Evolutionary conservation across 2,797 vertebrate species (phyloP).

Genomic region (Micromesistius poutassou): DNA sequence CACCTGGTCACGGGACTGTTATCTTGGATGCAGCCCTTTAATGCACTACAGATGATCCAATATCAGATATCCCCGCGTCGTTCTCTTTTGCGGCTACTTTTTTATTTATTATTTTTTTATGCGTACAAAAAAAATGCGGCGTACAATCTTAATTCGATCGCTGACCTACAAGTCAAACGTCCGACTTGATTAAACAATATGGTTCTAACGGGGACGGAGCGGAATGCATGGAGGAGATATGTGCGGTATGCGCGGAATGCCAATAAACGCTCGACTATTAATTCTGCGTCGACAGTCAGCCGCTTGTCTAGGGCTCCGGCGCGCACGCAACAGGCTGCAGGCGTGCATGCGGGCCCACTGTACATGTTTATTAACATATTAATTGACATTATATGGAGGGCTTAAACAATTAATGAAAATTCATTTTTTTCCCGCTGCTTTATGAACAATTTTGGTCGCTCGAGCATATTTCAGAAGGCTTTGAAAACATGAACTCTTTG

Average conservation of each 20-base stretch:
- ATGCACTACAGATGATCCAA: not conserved
- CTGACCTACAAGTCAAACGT: conserved; percentile 6
- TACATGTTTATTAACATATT: not conserved
- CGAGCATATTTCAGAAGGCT: not conserved
- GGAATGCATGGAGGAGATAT: conserved; percentile 19
- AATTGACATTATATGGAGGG: not conserved
- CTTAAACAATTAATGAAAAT: not conserved
- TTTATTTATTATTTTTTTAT: not conserved
- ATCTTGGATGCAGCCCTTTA: not conserved
- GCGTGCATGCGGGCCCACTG: not conserved
- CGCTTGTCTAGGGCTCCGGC: not conserved
- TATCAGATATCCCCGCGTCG: not conserved
- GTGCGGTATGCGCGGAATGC: conserved; percentile 35
- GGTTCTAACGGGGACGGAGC: not conserved
- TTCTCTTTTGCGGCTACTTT: not conserved
- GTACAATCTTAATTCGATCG: not conserved
- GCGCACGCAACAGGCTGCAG: not conserved
- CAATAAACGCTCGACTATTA: conserved; percentile 20
- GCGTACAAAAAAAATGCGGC: not conserved
- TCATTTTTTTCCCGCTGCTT: too few relatives aligned
- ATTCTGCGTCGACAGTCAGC: not conserved
- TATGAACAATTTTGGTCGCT: not conserved
- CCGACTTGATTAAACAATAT: conserved; percentile 19
- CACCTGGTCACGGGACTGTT: not conserved
- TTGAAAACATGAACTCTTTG: not conserved